Evolutionary conservation across 2,113 vertebrate species (phyloP), one percentile per base, ranked within the genome.

Genomic region (Rhea americana): DNA sequence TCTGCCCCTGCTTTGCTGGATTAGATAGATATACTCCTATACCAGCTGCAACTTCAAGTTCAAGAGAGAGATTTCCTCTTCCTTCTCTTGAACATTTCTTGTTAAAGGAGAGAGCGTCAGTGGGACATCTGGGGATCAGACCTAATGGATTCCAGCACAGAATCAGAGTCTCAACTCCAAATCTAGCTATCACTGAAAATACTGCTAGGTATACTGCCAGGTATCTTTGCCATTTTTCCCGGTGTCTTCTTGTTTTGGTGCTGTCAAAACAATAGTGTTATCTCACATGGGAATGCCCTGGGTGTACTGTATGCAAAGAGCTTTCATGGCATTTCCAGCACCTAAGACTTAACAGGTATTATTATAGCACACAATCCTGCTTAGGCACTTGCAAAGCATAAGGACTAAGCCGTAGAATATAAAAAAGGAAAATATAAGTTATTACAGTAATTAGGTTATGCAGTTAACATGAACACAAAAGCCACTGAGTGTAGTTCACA

Each of bases 281-380:
- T 67, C 66, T 73, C 9, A 58, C 70, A 18, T 6, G 13, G 0
- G 0, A 88, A 65, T n/a, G n/a, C 51, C n/a, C 28, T 5, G 0
- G 5, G 32, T 81, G 82, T 58, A 65, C 51, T 0, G 0, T 24
- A 28, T 53, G 83, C 37, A 47, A 71, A 14, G 70, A 91, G 53
- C 41, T 76, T 59, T 51, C 2, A 17, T 7, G 30, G 70, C 76
- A 77, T 43, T 71, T 80, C 61, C 72, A 87, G 79, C 0, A 0
- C 28, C 22, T 2, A 24, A 45, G 39, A 81, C 15, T 0, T 9
- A 89, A 53, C 22, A 25, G 65, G 43, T n/a, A 22, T 72, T 41
- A 79, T 3, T 43, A 81, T 16, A 70, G 66, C 56, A 78, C n/a
- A 67, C 0, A 0, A 13, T 53, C 8, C 65, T n/a, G 35, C 66